These are phyloP conservation scores for Copidosoma aretas DNA, from an alignment of 2,888 invertebrate species.

Conservation along the genomic window DNA sequence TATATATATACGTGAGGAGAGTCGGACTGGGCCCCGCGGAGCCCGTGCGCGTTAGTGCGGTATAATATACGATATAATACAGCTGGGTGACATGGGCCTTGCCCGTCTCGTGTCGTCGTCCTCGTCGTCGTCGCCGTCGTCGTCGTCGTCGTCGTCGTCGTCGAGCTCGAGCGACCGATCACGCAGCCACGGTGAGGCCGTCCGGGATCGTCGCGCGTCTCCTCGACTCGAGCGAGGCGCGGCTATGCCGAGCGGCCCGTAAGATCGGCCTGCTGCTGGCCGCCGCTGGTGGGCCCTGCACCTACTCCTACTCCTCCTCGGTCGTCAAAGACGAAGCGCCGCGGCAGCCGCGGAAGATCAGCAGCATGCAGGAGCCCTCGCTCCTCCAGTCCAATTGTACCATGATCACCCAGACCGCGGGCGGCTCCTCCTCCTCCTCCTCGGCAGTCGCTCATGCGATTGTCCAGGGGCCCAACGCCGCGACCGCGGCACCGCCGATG, in stretches of 20 bases:
- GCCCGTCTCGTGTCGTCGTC: not conserved
- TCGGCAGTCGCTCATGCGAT: not conserved
- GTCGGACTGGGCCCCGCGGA: not conserved
- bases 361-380: not conserved
- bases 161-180: not conserved
- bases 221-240: slow-evolving; percentile 23
- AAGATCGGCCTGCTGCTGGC: slow-evolving; percentile 19
- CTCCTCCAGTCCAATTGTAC: not conserved
- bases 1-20: not conserved
- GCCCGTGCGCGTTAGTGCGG: not conserved
- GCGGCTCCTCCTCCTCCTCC: not conserved
- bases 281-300: slow-evolving; percentile 11
- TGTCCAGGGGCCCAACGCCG: not conserved
- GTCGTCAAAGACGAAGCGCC: not conserved
- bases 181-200: slow-evolving; percentile 23
- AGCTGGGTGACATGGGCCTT: not conserved
- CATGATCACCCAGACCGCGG: slow-evolving; percentile 4
- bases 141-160: not conserved
- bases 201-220: slow-evolving; percentile 3
- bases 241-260: slow-evolving; percentile 32
- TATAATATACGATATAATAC: not conserved
- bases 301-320: not conserved
- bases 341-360: not conserved
- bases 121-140: not conserved
- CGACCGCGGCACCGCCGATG: not conserved